Percentiles rank a stretch among this genome's conserved stretches.
These are phyloP conservation scores for Ambastaia sidthimunki DNA, from an alignment of 2,797 vertebrate species.

Conservation along the genomic window DNA sequence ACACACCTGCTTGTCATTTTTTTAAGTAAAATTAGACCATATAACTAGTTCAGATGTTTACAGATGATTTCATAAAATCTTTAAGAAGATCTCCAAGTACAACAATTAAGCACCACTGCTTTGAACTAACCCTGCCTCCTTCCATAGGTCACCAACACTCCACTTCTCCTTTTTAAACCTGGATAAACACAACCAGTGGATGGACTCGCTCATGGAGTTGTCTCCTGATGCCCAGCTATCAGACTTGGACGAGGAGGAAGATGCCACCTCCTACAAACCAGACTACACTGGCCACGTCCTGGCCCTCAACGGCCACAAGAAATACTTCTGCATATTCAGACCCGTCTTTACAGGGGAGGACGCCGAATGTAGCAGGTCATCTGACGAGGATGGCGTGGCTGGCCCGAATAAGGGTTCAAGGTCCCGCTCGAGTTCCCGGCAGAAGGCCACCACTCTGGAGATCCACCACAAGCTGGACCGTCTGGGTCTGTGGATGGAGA, in stretches of 20 bases:
- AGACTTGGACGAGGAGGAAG: constrained; percentile 60
- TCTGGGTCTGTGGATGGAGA: constrained; percentile 96
- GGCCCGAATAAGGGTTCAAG: constrained; percentile 63
- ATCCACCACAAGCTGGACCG: constrained; percentile 89
- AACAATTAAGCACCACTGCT: not conserved
- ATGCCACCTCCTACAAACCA: constrained; percentile 67
- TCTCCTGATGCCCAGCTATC: constrained; percentile 71
- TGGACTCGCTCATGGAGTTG: constrained; percentile 84
- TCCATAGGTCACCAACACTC: constrained; percentile 84
- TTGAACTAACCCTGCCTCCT: not conserved
- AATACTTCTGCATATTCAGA: constrained; percentile 94
- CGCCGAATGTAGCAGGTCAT: constrained; percentile 56
- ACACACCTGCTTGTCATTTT: too few species aligned
- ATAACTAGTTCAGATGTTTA: too few species aligned
- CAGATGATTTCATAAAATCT: too few species aligned
- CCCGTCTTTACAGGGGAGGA: constrained; percentile 79
- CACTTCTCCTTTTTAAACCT: constrained; percentile 96
- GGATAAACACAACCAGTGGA: constrained; percentile 91
- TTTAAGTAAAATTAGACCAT: too few species aligned
- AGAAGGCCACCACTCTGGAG: constrained; percentile 72
- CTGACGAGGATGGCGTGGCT: constrained; percentile 68
- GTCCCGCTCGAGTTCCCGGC: constrained; percentile 65
- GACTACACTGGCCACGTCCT: constrained; percentile 90
- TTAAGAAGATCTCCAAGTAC: too few species aligned
- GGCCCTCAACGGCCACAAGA: constrained; percentile 93